phyloP scores from a whole-genome alignment of 2,113 vertebrate species.

The Salminus brasiliensis region DNA sequence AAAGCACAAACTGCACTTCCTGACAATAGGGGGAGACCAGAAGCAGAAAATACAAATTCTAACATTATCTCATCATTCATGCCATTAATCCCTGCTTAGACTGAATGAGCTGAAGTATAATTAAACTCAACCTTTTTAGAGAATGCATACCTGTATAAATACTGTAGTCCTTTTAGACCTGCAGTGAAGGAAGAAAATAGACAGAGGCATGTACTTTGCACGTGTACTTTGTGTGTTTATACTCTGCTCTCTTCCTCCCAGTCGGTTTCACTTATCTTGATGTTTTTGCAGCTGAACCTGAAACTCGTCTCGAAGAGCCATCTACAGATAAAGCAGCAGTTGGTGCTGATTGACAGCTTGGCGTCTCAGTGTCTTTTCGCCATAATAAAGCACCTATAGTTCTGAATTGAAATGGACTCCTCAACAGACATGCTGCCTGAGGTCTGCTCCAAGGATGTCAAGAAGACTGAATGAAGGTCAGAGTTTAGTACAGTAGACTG shows the following conservation, averaged over 20 bases:
- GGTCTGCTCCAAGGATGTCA: constrained; percentile 30
- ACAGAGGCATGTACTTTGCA: not conserved
- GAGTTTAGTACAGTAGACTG: constrained; percentile 51
- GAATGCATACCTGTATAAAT: constrained; percentile 2
- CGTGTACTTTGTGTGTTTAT: not conserved
- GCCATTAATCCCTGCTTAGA: too few species aligned
- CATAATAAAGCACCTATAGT: constrained; percentile 34
- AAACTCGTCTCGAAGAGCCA: not conserved
- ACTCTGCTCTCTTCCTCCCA: not conserved
- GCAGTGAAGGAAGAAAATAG: constrained; percentile 2
- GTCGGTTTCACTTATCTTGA: not conserved
- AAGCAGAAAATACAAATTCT: too few species aligned
- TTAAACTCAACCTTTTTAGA: too few species aligned
- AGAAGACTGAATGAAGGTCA: constrained; percentile 27
- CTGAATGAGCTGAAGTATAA: too few species aligned
- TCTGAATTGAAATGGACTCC: constrained; percentile 37
- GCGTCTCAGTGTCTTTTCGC: constrained; percentile 33
- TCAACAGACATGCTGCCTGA: constrained; percentile 5
- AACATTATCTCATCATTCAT: too few species aligned
- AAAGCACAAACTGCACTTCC: too few species aligned
- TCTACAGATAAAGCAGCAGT: constrained; percentile 1
- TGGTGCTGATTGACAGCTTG: constrained; percentile 33
- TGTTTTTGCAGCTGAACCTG: constrained; percentile 13
- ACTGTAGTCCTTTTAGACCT: constrained; percentile 7
- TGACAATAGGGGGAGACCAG: too few species aligned